Percentiles rank a stretch among this genome's conserved stretches.
These are phyloP conservation scores for Lathamus discolor DNA, from an alignment of 2,113 vertebrate genomes.

Conservation along the genomic window DNA sequence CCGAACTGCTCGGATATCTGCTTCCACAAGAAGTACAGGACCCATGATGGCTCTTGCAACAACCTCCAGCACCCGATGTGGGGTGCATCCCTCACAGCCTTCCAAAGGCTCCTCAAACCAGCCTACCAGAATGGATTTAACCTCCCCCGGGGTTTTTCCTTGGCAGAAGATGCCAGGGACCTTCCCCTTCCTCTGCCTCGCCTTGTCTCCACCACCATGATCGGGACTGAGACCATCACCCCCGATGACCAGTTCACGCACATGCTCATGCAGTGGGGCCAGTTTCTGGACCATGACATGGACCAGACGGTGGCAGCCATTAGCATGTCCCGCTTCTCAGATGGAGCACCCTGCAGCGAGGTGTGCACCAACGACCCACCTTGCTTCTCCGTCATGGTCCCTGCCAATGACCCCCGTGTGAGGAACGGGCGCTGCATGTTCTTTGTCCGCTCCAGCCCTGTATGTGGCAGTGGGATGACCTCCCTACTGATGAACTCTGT, in stretches of 20 bases:
- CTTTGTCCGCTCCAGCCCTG: slow-evolving; percentile 72
- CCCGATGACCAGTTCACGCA: slow-evolving; percentile 70
- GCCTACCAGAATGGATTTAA: slow-evolving; percentile 77
- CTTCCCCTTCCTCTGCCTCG: slow-evolving; percentile 74
- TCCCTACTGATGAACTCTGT: slow-evolving; percentile 75
- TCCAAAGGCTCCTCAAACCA: slow-evolving; percentile 74
- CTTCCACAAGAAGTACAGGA: slow-evolving; percentile 74
- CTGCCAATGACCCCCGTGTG: slow-evolving; percentile 68
- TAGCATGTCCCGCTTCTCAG: slow-evolving; percentile 75
- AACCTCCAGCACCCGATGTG: slow-evolving; percentile 77
- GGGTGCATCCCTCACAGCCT: slow-evolving; percentile 75
- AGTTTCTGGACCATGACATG: slow-evolving; percentile 76
- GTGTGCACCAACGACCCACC: slow-evolving; percentile 72
- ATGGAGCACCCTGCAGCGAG: slow-evolving; percentile 65
- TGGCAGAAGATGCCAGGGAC: slow-evolving; percentile 45
- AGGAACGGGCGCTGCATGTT: slow-evolving; percentile 74
- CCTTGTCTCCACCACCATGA: slow-evolving; percentile 70
- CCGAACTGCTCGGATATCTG: slow-evolving; percentile 74
- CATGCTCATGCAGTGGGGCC: slow-evolving; percentile 79
- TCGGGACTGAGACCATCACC: slow-evolving; percentile 70
- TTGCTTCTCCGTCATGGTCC: slow-evolving; percentile 72
- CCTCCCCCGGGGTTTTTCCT: slow-evolving; percentile 66
- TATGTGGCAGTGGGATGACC: slow-evolving; percentile 75
- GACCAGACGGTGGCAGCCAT: slow-evolving; percentile 77
- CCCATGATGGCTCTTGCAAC: slow-evolving; percentile 74